A percentile compares a stretch with the other conserved stretches of the same genome.
phyloP scores from a whole-genome alignment of 1,140 invertebrate genomes.

The Diabrotica undecimpunctata region DNA sequence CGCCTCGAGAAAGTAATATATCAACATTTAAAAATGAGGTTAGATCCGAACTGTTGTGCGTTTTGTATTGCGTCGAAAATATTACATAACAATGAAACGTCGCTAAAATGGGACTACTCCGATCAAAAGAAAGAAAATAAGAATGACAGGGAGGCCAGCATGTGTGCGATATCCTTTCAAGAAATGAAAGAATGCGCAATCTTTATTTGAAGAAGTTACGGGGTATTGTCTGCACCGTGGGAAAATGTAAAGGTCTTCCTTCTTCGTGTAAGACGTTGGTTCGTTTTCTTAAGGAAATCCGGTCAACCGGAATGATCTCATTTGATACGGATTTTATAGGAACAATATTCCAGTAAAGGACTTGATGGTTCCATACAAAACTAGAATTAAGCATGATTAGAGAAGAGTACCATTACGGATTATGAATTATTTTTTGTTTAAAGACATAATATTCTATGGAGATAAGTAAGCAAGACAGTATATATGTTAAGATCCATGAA shows the following conservation, averaged over 20 bases:
- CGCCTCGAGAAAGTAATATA: neutral
- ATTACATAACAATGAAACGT: neutral
- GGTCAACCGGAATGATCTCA: slow-evolving; percentile 1
- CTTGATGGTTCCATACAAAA: too few species aligned
- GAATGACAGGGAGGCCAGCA: slow-evolving; percentile 1
- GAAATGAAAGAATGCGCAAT: slow-evolving; percentile 5
- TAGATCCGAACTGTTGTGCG: neutral
- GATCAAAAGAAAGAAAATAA: slow-evolving; percentile 2
- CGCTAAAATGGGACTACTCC: slow-evolving; percentile 6
- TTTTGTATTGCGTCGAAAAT: neutral
- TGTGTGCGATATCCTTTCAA: slow-evolving; percentile 1
- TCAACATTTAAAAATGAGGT: neutral
- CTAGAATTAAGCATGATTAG: too few species aligned
- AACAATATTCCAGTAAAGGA: too few species aligned
- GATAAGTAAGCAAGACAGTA: too few species aligned
- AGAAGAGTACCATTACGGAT: too few species aligned
- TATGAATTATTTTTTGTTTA: too few species aligned
- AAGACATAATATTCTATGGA: too few species aligned
- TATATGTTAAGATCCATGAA: too few species aligned
- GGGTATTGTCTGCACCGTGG: slow-evolving; percentile 4
- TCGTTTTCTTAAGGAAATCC: slow-evolving; percentile 9
- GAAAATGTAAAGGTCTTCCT: neutral
- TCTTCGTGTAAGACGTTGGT: slow-evolving; percentile 7
- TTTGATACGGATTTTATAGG: neutral
- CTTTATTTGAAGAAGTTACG: slow-evolving; percentile 2